Base-by-base conservation (phyloP, 1,140 invertebrate species). In the Drosophila athabasca region DNA sequence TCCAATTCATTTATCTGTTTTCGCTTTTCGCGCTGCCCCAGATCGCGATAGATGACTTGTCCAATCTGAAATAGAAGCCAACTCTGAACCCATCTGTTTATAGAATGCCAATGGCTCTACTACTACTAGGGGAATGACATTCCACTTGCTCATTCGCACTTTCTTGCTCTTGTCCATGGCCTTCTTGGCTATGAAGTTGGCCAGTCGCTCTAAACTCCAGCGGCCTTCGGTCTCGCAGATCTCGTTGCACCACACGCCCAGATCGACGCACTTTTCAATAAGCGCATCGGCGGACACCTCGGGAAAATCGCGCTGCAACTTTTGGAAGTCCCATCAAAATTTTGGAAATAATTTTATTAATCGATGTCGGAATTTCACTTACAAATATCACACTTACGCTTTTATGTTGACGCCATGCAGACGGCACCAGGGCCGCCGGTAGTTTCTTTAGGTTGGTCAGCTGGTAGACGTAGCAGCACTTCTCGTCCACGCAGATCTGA, bases 331-430 rank as follows among this genome's bases (percentile, higher is more conserved):
- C 74, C 94, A 95, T 3, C 3, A 60, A 58, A 26, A n/a, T 50
- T 24, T n/a, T 2, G 13, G 48, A 19, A 15, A 13, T 4, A 35
- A 17, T 26, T n/a, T 4, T 1, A 11, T 19, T 31, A 24, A 0
- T 51, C n/a, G 22, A 79, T 9, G 2, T 26, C 15, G 8, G 2
- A 7, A 1, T 13, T 41, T 48, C 11, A 11, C 35, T 4, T 7
- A 24, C 7, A 11, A 19, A n/a, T 0, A 0, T 4, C 9, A 6
- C 1, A 71, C 57, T 92, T 87, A 95, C 94, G 94, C 94, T 90
- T 94, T 94, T 45, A 95, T 94, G 83, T 94, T 95, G 15, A 95
- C 93, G 41, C 94, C 94, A 80, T 94, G 93, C 24, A 95, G 80
- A 52, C 92, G 92, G n/a, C 24, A 92, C 79, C 61, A 95, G 91